A percentile compares a stretch with the other conserved stretches of the same genome.
These are phyloP conservation scores for Lepus oiostolus DNA, from an alignment of 2,797 vertebrate species.

Conservation along the genomic window DNA sequence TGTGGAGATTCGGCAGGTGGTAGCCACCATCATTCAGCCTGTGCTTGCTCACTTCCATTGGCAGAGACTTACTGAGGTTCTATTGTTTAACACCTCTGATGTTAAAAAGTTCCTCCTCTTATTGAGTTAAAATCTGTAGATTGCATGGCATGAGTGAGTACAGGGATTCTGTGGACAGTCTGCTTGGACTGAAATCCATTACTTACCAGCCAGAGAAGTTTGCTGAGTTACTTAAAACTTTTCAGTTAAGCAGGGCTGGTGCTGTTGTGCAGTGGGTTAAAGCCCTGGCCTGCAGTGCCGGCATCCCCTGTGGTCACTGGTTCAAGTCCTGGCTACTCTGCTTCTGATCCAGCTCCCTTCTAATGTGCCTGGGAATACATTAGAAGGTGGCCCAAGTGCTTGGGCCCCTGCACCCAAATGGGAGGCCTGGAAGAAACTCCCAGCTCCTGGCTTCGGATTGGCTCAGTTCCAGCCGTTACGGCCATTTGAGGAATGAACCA, in stretches of 20 bases:
- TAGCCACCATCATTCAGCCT: not conserved
- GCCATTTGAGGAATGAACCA: too few relatives aligned
- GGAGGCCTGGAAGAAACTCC: too few relatives aligned
- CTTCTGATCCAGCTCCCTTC: too few relatives aligned
- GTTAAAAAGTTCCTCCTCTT: constrained; percentile 28
- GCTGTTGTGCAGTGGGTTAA: too few relatives aligned
- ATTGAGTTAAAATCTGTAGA: constrained; percentile 10
- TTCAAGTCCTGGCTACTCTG: too few relatives aligned
- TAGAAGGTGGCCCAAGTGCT: too few relatives aligned
- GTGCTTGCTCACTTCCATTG: not conserved
- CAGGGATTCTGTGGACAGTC: not conserved
- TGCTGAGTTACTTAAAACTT: constrained; percentile 11
- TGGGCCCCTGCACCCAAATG: too few relatives aligned
- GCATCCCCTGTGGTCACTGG: too few relatives aligned
- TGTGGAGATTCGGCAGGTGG: not conserved
- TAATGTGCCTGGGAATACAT: too few relatives aligned
- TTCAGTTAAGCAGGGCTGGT: not conserved
- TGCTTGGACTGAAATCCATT: not conserved
- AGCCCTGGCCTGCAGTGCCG: too few relatives aligned
- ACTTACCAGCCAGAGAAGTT: not conserved
- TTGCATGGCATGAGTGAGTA: not conserved
- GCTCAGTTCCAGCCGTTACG: too few relatives aligned
- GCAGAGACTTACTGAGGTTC: not conserved
- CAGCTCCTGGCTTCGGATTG: too few relatives aligned
- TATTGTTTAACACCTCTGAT: not conserved